Conservation (phyloP, 1,140 invertebrate species). For the Sycophila sp. region DNA sequence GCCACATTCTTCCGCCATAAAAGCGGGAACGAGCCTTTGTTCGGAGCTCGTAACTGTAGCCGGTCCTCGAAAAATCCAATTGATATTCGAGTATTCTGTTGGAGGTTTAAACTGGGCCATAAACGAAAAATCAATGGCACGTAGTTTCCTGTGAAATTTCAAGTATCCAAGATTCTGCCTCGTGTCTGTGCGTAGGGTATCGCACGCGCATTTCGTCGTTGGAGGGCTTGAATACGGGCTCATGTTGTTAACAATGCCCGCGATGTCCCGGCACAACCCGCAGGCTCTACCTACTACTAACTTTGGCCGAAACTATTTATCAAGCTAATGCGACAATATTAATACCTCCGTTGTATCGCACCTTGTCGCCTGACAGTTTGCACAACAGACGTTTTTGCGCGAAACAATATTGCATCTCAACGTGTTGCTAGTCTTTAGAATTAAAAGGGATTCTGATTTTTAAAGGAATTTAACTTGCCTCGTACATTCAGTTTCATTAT, state of each 20-base stretch:
- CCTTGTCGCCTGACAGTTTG: conserved; percentile 36
- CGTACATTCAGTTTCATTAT: too few species aligned
- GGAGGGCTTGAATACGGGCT: too few species aligned
- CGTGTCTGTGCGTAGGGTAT: background rate
- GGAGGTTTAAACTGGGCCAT: background rate
- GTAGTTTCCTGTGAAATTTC: conserved; percentile 15
- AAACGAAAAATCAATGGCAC: conserved; percentile 21
- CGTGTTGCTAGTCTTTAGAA: too few species aligned
- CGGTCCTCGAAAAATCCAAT: conserved; percentile 1
- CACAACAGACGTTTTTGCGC: too few species aligned
- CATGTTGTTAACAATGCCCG: conserved; percentile 48
- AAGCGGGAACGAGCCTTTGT: background rate
- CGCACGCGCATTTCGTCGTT: background rate
- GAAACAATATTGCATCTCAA: too few species aligned
- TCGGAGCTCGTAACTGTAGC: background rate
- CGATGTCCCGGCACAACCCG: conserved; percentile 39
- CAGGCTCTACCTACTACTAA: conserved; percentile 38
- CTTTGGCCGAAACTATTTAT: conserved; percentile 51
- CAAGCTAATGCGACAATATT: conserved; percentile 48
- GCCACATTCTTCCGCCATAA: background rate
- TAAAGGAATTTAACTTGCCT: too few species aligned
- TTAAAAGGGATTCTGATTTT: too few species aligned
- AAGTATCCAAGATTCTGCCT: conserved; percentile 33
- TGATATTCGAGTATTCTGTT: too few species aligned
- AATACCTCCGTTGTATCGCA: conserved; percentile 42